phyloP scores from a whole-genome alignment of 2,797 vertebrate species.

The Borostomias antarcticus region DNA sequence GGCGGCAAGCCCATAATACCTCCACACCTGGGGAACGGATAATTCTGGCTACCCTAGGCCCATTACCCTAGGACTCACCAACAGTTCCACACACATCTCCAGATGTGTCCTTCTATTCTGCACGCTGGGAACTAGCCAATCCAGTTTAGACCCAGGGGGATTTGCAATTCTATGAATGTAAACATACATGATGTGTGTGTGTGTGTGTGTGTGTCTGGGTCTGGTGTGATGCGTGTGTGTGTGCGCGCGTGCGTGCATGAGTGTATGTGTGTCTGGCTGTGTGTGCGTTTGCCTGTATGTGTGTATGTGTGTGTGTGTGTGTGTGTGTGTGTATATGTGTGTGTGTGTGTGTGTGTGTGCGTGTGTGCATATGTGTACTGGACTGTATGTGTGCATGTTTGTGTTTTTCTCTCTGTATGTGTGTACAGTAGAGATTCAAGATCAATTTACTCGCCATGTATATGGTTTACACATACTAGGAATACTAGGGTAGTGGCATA shows the following conservation, averaged over 20 bases:
- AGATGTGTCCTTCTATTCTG: conserved; percentile 60
- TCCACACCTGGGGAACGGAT: conserved; percentile 67
- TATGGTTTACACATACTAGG: no score
- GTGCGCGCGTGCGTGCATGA: conserved; percentile 4
- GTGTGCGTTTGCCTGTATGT: no score
- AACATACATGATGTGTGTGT: not conserved
- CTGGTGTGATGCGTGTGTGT: not conserved
- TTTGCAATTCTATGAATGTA: not conserved
- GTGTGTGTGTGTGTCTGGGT: not conserved
- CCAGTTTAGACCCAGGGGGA: not conserved
- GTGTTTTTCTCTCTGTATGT: no score
- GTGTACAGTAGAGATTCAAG: no score
- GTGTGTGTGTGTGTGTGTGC: no score
- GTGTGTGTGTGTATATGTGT: no score
- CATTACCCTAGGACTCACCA: conserved; percentile 45
- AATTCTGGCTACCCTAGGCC: conserved; percentile 24
- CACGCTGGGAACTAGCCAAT: conserved; percentile 46
- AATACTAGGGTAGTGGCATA: no score
- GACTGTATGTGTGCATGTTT: no score
- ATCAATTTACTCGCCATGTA: no score
- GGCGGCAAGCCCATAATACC: conserved; percentile 31
- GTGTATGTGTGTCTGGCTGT: not conserved
- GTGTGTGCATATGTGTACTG: no score
- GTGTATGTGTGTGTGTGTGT: no score
- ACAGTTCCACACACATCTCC: conserved; percentile 67